phyloP scores from a whole-genome alignment of 1,140 invertebrate species.

The Monomorium pharaonis region DNA sequence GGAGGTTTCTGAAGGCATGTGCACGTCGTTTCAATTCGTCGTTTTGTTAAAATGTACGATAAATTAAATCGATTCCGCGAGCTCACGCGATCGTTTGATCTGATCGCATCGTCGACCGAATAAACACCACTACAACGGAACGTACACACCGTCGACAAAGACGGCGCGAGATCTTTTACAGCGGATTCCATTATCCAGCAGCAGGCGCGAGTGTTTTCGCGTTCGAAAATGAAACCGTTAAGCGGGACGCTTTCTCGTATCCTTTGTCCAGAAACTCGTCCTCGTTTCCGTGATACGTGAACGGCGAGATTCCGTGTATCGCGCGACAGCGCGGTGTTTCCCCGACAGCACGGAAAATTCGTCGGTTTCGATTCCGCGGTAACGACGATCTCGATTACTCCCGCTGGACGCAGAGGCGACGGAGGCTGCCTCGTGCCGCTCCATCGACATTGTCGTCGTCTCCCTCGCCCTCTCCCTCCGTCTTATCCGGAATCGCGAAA shows the following conservation, averaged over 20 bases:
- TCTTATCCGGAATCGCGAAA: slow-evolving; percentile 21
- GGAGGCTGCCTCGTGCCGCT: slow-evolving; percentile 1
- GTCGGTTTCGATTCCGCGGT: slow-evolving; percentile 64
- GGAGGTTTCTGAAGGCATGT: not conserved
- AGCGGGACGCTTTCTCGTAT: slow-evolving; percentile 3
- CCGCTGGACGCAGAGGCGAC: not conserved
- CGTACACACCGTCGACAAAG: not conserved
- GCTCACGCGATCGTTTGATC: not conserved
- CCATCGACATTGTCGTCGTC: not conserved
- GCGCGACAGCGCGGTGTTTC: not conserved
- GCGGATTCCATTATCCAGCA: slow-evolving; percentile 4
- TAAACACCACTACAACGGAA: not conserved
- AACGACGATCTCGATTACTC: slow-evolving; percentile 65
- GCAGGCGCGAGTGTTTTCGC: not conserved
- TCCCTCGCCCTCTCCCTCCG: not conserved
- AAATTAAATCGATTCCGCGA: not conserved
- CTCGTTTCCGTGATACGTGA: slow-evolving; percentile 35
- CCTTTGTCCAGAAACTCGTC: slow-evolving; percentile 52
- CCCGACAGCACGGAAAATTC: slow-evolving; percentile 45
- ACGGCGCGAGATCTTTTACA: slow-evolving; percentile 36
- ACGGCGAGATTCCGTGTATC: slow-evolving; percentile 8
- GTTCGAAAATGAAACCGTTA: slow-evolving; percentile 23
- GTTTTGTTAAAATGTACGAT: not conserved
- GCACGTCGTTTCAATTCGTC: not conserved
- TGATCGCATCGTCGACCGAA: not conserved